Conservation (phyloP, 2,113 vertebrate genomes). For the Cranoglanis bouderius region DNA sequence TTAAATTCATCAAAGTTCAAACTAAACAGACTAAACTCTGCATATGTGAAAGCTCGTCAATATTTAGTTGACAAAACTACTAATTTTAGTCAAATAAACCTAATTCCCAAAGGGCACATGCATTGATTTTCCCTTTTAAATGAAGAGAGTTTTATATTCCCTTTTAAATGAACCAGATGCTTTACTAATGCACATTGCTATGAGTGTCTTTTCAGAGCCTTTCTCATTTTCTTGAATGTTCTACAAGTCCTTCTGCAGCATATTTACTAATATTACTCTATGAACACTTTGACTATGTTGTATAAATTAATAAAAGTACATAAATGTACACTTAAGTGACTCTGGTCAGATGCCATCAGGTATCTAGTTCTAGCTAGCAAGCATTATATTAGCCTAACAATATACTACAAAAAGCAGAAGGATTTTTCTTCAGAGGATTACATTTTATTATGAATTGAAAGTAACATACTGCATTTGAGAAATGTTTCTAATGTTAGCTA, state of each 20-base stretch:
- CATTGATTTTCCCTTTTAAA: background rate
- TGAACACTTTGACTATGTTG: background rate
- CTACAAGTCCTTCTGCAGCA: background rate
- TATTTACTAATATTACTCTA: background rate
- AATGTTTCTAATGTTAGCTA: background rate
- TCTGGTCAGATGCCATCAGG: background rate
- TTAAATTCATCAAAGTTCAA: background rate
- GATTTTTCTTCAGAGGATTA: background rate
- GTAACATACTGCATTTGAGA: background rate
- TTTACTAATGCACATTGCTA: too few species aligned
- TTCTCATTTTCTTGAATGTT: background rate
- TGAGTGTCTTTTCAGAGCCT: background rate
- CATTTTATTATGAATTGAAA: background rate
- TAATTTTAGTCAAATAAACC: background rate
- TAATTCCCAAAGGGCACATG: background rate
- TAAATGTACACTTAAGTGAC: background rate
- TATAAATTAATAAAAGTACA: background rate
- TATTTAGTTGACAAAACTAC: background rate
- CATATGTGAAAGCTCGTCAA: background rate
- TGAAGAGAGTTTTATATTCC: too few species aligned
- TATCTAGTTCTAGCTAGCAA: background rate
- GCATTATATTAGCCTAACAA: background rate
- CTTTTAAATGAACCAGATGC: background rate
- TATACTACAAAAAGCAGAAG: background rate
- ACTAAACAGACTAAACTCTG: background rate